These are phyloP conservation scores for Diploptera punctata DNA, from an alignment of 2,888 invertebrate genomes.

Conservation along the genomic window DNA sequence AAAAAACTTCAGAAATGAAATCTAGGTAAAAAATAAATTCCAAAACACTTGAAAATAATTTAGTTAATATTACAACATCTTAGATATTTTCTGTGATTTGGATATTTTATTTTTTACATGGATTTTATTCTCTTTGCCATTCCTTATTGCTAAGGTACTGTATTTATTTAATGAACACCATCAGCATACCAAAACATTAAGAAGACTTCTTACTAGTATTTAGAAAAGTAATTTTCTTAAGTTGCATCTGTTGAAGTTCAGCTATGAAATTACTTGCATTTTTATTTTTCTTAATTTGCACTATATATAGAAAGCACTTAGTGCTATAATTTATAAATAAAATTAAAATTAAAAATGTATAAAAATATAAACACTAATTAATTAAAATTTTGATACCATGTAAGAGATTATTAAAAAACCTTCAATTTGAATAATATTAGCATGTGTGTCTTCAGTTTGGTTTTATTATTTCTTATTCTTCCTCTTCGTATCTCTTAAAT, in stretches of 20 bases:
- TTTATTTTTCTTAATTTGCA: neutral
- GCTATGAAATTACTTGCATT: neutral
- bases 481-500: too few relatives aligned
- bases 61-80: neutral
- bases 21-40: neutral
- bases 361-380: too few relatives aligned
- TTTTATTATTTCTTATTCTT: too few relatives aligned
- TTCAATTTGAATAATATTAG: too few relatives aligned
- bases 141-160: conserved; percentile 4
- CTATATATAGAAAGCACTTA: neutral
- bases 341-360: too few relatives aligned
- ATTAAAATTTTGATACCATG: neutral
- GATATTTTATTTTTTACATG: neutral
- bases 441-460: too few relatives aligned
- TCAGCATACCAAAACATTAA: conserved; percentile 5
- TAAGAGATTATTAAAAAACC: neutral
- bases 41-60: neutral
- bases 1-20: neutral
- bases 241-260: neutral
- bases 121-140: neutral
- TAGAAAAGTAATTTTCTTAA: neutral
- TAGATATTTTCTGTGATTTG: neutral
- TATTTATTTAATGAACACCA: neutral
- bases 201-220: neutral
- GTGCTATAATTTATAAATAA: neutral